These are phyloP conservation scores for Hecatera dysodea DNA, from an alignment of 2,888 invertebrate species.

Conservation along the genomic window DNA sequence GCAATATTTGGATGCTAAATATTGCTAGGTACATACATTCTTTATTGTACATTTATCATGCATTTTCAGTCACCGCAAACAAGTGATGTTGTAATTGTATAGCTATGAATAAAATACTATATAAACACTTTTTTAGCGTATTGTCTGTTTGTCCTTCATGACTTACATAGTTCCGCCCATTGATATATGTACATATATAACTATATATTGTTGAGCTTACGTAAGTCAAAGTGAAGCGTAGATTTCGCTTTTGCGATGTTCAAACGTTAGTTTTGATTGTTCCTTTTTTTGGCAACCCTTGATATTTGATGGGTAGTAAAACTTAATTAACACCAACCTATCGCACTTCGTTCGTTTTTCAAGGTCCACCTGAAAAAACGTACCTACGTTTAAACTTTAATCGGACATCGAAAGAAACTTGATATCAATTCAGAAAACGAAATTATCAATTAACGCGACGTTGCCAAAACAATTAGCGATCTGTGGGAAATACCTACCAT, in stretches of 20 bases:
- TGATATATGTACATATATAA: too few relatives aligned
- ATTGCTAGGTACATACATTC: constrained; percentile 26
- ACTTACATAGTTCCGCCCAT: constrained; percentile 32
- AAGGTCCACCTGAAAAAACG: too few relatives aligned
- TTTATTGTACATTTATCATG: constrained; percentile 43
- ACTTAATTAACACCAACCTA: background rate
- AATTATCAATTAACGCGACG: constrained; percentile 6
- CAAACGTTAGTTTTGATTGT: constrained; percentile 13
- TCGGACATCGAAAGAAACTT: background rate
- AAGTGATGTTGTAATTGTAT: constrained; percentile 36
- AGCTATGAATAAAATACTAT: constrained; percentile 26
- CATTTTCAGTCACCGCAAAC: constrained; percentile 51
- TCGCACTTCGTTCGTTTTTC: too few relatives aligned
- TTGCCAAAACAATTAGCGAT: background rate
- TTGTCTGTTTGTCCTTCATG: constrained; percentile 39
- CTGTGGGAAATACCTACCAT: constrained; percentile 15
- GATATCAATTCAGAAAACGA: background rate
- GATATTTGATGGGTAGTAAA: constrained; percentile 30
- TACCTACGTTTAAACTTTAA: background rate
- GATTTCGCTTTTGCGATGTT: constrained; percentile 32
- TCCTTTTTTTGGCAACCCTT: constrained; percentile 13
- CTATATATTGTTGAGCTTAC: constrained; percentile 43
- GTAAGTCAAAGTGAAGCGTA: constrained; percentile 34
- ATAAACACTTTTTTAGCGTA: constrained; percentile 48
- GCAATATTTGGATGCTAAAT: constrained; percentile 47